A percentile compares a stretch with the other conserved stretches of the same genome.
Evolutionary conservation across 2,797 vertebrate species (phyloP).

Genomic region (Tinamus major): DNA sequence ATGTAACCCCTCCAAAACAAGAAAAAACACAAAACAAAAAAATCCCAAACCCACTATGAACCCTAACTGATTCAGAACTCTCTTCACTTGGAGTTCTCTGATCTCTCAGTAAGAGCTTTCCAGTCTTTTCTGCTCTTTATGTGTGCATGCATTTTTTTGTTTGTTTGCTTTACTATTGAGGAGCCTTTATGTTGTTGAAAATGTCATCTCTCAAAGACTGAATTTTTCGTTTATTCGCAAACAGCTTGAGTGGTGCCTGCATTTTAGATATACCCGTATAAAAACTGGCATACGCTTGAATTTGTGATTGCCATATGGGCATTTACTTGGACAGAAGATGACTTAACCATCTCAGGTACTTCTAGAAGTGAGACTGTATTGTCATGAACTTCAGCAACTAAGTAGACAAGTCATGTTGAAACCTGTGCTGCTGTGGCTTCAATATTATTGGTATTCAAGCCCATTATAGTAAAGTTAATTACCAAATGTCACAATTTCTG

Average conservation of each 20-base stretch:
- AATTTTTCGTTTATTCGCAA: background rate
- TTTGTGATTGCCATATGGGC: background rate
- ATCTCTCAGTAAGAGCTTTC: background rate
- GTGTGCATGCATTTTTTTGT: background rate
- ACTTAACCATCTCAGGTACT: background rate
- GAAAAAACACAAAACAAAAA: background rate
- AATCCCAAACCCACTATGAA: background rate
- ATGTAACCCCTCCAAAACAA: conserved; percentile 29
- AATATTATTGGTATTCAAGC: background rate
- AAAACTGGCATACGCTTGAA: background rate
- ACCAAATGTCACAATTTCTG: background rate
- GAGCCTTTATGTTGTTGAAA: background rate
- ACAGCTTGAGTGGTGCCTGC: background rate
- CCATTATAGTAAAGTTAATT: background rate
- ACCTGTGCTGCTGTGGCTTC: background rate
- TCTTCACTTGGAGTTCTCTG: background rate
- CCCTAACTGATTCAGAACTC: background rate
- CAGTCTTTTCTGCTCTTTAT: background rate
- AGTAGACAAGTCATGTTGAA: background rate
- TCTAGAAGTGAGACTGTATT: background rate
- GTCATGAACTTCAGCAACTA: background rate
- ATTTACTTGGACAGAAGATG: background rate
- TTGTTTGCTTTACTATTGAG: background rate
- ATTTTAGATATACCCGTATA: background rate
- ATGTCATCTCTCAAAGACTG: background rate